Percentiles rank a stretch among this genome's conserved stretches.
These are phyloP conservation scores for Listronotus bonariensis DNA, from an alignment of 1,140 invertebrate species.

Conservation along the genomic window DNA sequence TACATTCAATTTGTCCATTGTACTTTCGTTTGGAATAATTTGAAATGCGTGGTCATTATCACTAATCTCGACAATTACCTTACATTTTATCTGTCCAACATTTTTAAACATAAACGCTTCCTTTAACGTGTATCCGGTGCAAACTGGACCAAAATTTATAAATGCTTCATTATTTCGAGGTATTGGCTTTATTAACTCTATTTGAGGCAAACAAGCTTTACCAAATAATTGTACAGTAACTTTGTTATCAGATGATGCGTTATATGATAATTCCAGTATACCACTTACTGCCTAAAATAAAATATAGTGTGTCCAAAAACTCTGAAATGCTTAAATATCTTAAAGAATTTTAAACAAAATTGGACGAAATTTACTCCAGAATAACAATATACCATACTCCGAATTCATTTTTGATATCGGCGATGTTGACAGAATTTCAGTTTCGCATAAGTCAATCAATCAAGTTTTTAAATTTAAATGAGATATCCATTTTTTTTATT, in stretches of 20 bases:
- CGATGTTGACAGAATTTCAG: too few relatives aligned
- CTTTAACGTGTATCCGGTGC: slow-evolving; percentile 16
- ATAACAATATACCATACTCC: too few relatives aligned
- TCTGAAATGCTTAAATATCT: too few relatives aligned
- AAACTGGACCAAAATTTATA: slow-evolving; percentile 37
- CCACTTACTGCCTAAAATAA: slow-evolving; percentile 12
- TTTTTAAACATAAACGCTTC: slow-evolving; percentile 39
- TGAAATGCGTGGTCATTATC: slow-evolving; percentile 12
- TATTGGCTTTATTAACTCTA: slow-evolving; percentile 36
- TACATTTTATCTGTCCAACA: slow-evolving; percentile 40
- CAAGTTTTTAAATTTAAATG: too few relatives aligned
- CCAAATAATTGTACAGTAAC: slow-evolving; percentile 31
- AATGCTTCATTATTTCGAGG: slow-evolving; percentile 3
- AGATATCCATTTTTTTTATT: too few relatives aligned
- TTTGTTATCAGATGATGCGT: slow-evolving; percentile 14
- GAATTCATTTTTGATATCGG: too few relatives aligned
- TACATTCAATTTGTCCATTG: slow-evolving; percentile 18
- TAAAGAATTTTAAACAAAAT: too few relatives aligned
- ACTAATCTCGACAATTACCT: slow-evolving; percentile 40
- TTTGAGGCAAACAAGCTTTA: slow-evolving; percentile 41
- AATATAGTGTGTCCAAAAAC: too few relatives aligned
- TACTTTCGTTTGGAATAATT: slow-evolving; percentile 25
- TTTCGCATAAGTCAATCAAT: too few relatives aligned
- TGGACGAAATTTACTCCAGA: too few relatives aligned
- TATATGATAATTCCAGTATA: slow-evolving; percentile 18